Evolutionary conservation across 2,113 vertebrate genomes (phyloP), one percentile per base, ranked within the genome.

Genomic region (Trichomycterus rosablanca): DNA sequence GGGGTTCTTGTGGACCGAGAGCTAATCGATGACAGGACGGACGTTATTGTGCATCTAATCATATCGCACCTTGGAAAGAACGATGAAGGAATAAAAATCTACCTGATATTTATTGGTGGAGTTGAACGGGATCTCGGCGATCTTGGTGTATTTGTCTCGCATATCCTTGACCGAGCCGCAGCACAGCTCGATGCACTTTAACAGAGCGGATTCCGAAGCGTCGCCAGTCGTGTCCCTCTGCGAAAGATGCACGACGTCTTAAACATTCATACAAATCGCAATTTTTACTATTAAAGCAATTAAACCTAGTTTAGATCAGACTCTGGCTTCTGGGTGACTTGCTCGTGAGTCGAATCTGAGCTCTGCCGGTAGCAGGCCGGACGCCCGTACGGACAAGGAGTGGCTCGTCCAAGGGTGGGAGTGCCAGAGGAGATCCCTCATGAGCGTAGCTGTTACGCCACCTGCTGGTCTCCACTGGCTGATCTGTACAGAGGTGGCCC

Each of bases 101-200:
- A 94, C 94, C 91, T 96, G 94, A 79, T 94, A 97, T 53, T 97
- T 97, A 76, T 95, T 97, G 72, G 92, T 95, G 11, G 93, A 97
- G 79, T 95, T 97, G 80, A 97, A 95, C 1, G 94, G 93, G 58
- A 97, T 95, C 76, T 97, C 94, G 0, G 89, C 66, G 46, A 95
- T 82, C 66, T 96, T 94, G 48, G 77, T 69, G 48, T 74, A 90
- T 52, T 86, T 87, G 0, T 91, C 88, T 40, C 94, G 83, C 86
- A 95, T 94, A 32, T 89, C 90, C 52, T 79, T 76, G 24, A 97
- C 94, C 0, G 92, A 90, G 10, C 94, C 94, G 3, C 90, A 96
- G 52, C 91, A 96, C n/a, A 97, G 77, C 74, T 95, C 89, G 0
- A 97, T 96, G 60, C 92, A 97, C 67, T 96, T 97, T 23, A 96